phyloP scores from a whole-genome alignment of 2,888 invertebrate genomes.

The Liodrosophila aerea region DNA sequence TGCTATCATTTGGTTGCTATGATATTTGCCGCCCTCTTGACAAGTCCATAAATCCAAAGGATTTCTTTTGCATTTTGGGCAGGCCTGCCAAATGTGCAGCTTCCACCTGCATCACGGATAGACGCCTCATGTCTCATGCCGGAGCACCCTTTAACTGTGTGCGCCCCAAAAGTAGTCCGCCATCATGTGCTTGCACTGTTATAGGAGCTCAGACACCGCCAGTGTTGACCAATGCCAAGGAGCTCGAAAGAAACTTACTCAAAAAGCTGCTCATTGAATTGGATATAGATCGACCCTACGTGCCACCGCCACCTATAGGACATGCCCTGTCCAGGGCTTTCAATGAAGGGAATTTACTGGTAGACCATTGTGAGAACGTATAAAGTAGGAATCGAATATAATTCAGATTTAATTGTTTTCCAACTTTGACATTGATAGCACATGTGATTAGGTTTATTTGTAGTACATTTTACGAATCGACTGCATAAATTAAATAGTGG shows the following conservation, averaged over 20 bases:
- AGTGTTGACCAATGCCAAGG: constrained; percentile 9
- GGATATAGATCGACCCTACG: constrained; percentile 18
- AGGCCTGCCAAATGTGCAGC: constrained; percentile 51
- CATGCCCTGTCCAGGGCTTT: constrained; percentile 7
- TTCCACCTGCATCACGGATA: constrained; percentile 45
- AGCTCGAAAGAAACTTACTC: constrained; percentile 27
- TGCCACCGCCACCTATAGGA: constrained; percentile 38
- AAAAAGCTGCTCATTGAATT: constrained; percentile 42
- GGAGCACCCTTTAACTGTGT: constrained; percentile 48
- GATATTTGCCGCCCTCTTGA: constrained; percentile 63
- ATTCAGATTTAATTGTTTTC: no score
- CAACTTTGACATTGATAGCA: no score
- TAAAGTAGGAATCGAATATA: no score
- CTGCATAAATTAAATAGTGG: no score
- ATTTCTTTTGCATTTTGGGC: constrained; percentile 69
- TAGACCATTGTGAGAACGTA: no score
- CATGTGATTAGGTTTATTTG: no score
- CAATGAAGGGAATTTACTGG: constrained; percentile 7
- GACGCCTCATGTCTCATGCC: constrained; percentile 51
- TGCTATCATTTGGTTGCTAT: constrained; percentile 47
- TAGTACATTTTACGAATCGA: no score
- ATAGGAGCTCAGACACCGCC: constrained; percentile 16
- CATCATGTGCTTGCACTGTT: constrained; percentile 34
- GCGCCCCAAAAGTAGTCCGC: background rate
- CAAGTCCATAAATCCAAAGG: constrained; percentile 60